phyloP scores from a whole-genome alignment of 2,888 invertebrate species.

The Periphyllus acericola region DNA sequence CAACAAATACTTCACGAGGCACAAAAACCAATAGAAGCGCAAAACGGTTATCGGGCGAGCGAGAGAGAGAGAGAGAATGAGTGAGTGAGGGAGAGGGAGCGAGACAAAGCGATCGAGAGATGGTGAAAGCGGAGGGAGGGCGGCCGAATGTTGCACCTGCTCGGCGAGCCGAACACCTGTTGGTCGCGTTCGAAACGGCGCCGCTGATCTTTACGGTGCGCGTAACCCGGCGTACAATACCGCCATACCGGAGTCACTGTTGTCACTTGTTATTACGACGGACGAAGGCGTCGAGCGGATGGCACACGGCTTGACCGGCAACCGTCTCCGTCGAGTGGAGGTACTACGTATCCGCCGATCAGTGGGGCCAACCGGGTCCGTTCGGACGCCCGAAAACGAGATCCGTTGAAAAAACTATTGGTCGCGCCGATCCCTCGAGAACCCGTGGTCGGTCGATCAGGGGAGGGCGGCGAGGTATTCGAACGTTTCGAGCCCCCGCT shows the following conservation, averaged over 20 bases:
- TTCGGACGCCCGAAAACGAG: too few relatives aligned
- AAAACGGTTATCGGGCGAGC: too few relatives aligned
- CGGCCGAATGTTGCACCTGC: neutral
- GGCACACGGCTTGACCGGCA: neutral
- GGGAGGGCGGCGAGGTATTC: too few relatives aligned
- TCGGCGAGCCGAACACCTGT: neutral
- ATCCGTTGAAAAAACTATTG: too few relatives aligned
- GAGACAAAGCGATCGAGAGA: neutral
- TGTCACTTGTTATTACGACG: neutral
- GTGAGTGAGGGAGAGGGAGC: too few relatives aligned
- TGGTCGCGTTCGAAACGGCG: neutral
- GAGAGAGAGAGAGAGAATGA: too few relatives aligned
- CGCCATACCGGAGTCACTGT: too few relatives aligned
- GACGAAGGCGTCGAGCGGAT: neutral
- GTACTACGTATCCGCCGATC: neutral
- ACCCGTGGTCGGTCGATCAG: too few relatives aligned
- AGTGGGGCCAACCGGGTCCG: neutral
- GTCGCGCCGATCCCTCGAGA: too few relatives aligned
- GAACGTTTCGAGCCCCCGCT: neutral
- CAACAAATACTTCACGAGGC: too few relatives aligned
- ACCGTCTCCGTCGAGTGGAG: neutral
- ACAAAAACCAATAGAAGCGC: too few relatives aligned
- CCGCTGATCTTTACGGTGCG: neutral
- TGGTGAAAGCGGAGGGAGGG: neutral
- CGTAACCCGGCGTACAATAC: too few relatives aligned